Percentiles rank a stretch among this genome's conserved stretches.
Conservation (phyloP, 2,888 invertebrate genomes). For the Hirudinaria manillensis region DNA sequence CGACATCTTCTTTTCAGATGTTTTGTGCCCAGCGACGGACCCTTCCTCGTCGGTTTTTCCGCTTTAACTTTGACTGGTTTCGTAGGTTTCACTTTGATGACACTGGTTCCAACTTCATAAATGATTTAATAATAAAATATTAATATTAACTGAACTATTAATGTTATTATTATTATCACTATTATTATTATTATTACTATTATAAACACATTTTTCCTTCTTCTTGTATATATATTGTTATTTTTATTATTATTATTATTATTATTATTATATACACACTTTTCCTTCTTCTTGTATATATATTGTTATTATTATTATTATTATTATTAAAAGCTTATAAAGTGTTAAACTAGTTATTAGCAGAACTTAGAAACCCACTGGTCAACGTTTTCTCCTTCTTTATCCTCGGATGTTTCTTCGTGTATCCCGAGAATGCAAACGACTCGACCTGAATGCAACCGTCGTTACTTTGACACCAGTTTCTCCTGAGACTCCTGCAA, state of each 20-base stretch:
- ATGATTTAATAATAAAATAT: background rate
- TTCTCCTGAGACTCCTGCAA: constrained; percentile 31
- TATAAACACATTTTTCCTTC: no score
- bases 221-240: no score
- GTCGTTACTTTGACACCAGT: constrained; percentile 26
- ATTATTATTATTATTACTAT: no score
- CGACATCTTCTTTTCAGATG: background rate
- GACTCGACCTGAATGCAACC: background rate
- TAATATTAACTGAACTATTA: no score
- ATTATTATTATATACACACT: no score
- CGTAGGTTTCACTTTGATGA: background rate
- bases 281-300: no score
- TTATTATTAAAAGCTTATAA: background rate
- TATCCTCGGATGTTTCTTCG: background rate
- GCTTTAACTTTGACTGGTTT: background rate
- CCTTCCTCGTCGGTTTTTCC: background rate
- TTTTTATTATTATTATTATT: no score
- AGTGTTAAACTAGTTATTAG: background rate
- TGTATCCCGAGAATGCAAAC: constrained; percentile 2
- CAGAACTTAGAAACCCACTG: background rate
- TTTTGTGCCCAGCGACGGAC: background rate
- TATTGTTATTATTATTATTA: no score
- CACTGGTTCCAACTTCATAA: background rate
- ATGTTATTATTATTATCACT: no score
- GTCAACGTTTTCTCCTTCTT: background rate